Percentiles rank a stretch among this genome's conserved stretches.
Evolutionary conservation across 92 coral and sea anemone genomes (phyloP).

Genomic region (Blastomussa wellsi): DNA sequence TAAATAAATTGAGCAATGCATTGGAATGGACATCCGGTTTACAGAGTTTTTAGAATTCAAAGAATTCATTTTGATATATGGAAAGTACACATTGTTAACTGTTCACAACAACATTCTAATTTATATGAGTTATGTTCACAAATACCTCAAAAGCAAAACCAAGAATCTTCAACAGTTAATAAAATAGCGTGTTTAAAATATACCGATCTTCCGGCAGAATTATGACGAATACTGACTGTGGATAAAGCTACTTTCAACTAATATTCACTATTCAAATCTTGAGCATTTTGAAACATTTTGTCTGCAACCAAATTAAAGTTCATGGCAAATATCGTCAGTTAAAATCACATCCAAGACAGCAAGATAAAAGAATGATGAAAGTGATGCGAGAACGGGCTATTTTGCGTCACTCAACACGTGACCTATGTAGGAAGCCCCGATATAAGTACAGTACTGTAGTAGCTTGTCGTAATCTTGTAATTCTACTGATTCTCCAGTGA

Average conservation of each 20-base stretch:
- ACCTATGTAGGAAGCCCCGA: too few species aligned
- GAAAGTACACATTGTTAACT: not conserved
- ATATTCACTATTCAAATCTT: not conserved
- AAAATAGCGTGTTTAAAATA: not conserved
- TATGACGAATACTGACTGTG: not conserved
- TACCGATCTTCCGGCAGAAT: not conserved
- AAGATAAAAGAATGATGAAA: too few species aligned
- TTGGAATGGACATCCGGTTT: slow-evolving; percentile 31
- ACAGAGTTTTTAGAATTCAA: slow-evolving; percentile 14
- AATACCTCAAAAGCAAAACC: not conserved
- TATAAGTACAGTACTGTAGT: too few species aligned
- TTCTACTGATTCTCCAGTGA: too few species aligned
- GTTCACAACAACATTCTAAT: not conserved
- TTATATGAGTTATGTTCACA: not conserved
- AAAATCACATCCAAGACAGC: too few species aligned
- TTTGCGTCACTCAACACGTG: not conserved
- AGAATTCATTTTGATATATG: slow-evolving; percentile 15
- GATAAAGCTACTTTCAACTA: not conserved
- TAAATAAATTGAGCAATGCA: slow-evolving; percentile 27
- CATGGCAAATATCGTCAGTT: not conserved
- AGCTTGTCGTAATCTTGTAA: too few species aligned
- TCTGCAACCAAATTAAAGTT: not conserved
- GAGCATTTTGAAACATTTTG: not conserved
- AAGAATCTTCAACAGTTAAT: not conserved
- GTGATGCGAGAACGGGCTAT: not conserved